These are phyloP conservation scores for Cyphomyrus plagiostoma DNA, from an alignment of 2,113 vertebrate genomes.

Conservation along the genomic window DNA sequence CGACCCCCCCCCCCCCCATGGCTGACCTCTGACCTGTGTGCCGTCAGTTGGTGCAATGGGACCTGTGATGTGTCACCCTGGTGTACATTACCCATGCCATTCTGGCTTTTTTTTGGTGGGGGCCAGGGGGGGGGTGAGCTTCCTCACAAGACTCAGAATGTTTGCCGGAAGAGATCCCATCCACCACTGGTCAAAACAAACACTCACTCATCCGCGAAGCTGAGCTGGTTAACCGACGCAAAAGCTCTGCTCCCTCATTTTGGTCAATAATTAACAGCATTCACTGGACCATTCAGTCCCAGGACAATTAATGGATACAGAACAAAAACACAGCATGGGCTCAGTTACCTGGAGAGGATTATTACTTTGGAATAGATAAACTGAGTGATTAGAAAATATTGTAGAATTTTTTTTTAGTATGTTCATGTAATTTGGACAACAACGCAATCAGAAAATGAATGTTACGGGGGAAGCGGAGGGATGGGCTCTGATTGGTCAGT, in stretches of 20 bases:
- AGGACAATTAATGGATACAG: neutral
- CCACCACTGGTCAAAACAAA: neutral
- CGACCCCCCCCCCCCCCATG: neutral
- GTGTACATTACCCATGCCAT: neutral
- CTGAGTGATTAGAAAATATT: neutral
- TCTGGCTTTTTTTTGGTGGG: neutral
- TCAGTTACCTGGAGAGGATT: neutral
- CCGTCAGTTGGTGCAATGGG: neutral
- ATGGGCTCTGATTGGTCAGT: neutral
- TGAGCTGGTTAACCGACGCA: neutral
- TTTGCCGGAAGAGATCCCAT: neutral
- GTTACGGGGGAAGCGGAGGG: neutral
- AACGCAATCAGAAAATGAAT: neutral
- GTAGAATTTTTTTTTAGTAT: neutral
- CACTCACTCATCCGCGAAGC: neutral
- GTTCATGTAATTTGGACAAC: neutral
- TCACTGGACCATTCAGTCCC: neutral
- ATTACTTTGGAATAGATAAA: neutral
- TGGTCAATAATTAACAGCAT: conserved; percentile 5
- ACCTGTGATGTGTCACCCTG: neutral
- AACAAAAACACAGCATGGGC: neutral
- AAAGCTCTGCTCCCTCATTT: neutral
- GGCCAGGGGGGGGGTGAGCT: neutral
- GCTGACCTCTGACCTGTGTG: neutral
- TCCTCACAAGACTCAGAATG: neutral